Conservation (phyloP, 1,140 invertebrate genomes). For the Orius laevigatus region DNA sequence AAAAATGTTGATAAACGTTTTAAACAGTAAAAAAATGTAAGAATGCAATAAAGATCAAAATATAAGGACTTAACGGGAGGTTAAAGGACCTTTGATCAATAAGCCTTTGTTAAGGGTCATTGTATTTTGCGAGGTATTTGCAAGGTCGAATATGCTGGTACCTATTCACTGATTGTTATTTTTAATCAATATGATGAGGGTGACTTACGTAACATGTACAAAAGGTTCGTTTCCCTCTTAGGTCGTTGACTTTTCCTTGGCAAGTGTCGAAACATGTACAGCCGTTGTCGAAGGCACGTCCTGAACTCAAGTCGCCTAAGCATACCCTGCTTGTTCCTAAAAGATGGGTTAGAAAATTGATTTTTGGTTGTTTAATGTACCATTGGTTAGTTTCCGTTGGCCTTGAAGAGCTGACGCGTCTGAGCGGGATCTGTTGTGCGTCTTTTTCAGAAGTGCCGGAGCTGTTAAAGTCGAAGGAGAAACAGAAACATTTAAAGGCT, state of each 20-base stretch:
- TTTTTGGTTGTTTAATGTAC: constrained; percentile 3
- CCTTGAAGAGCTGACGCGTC: constrained; percentile 61
- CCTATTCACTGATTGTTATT: not conserved
- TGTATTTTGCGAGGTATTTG: no score
- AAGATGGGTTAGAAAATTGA: not conserved
- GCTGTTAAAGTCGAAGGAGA: constrained; percentile 1
- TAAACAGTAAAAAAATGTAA: not conserved
- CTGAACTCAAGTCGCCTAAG: constrained; percentile 81
- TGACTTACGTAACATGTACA: constrained; percentile 55
- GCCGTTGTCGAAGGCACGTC: constrained; percentile 89
- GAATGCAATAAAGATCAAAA: not conserved
- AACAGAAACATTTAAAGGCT: not conserved
- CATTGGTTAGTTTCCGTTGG: constrained; percentile 15
- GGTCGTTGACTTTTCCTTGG: constrained; percentile 56
- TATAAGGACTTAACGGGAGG: no score
- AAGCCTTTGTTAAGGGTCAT: no score
- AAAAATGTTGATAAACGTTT: no score
- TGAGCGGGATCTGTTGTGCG: constrained; percentile 75
- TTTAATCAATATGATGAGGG: constrained; percentile 4
- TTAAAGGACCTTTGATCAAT: no score
- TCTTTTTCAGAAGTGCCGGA: constrained; percentile 33
- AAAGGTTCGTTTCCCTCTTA: constrained; percentile 50
- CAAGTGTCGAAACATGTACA: constrained; percentile 73
- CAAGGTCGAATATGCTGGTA: not conserved
- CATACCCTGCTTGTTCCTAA: constrained; percentile 25